A percentile compares a stretch with the other conserved stretches of the same genome.
Evolutionary conservation across 92 coral and sea anemone genomes (phyloP).

Genomic region (Desmophyllum pertusum): DNA sequence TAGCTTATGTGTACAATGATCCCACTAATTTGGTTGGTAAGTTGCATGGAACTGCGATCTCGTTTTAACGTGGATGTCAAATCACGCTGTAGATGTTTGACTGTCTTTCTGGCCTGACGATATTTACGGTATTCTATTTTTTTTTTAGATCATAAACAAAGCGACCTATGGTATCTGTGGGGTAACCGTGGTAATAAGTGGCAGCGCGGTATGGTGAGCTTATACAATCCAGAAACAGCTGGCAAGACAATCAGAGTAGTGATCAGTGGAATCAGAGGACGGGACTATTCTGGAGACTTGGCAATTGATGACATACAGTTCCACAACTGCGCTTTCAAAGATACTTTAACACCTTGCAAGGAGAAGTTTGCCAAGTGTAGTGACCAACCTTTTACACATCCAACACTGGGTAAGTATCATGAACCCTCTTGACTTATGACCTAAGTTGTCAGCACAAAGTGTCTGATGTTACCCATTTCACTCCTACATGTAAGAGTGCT

Average conservation of each 20-base stretch:
- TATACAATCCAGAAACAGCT: slow-evolving; percentile 55
- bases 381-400: slow-evolving; percentile 61
- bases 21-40: slow-evolving; percentile 50
- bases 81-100: not conserved
- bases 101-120: not conserved
- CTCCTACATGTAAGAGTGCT: no score
- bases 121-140: not conserved
- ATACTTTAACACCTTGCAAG: slow-evolving; percentile 57
- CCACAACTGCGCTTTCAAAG: slow-evolving; percentile 75
- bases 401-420: slow-evolving; percentile 77
- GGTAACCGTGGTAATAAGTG: slow-evolving; percentile 87
- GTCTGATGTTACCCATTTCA: no score
- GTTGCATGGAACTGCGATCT: not conserved
- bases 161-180: slow-evolving; percentile 31
- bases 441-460: no score
- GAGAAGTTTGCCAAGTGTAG: slow-evolving; percentile 63
- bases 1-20: slow-evolving; percentile 62
- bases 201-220: slow-evolving; percentile 77
- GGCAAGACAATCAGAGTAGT: slow-evolving; percentile 60
- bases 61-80: not conserved
- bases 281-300: slow-evolving; percentile 84
- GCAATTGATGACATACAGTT: slow-evolving; percentile 89
- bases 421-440: no score
- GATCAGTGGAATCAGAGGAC: slow-evolving; percentile 75
- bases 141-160: slow-evolving; percentile 48